Evolutionary conservation across 2,888 invertebrate species (phyloP).

Genomic region (Taphrorychus bicolor): DNA sequence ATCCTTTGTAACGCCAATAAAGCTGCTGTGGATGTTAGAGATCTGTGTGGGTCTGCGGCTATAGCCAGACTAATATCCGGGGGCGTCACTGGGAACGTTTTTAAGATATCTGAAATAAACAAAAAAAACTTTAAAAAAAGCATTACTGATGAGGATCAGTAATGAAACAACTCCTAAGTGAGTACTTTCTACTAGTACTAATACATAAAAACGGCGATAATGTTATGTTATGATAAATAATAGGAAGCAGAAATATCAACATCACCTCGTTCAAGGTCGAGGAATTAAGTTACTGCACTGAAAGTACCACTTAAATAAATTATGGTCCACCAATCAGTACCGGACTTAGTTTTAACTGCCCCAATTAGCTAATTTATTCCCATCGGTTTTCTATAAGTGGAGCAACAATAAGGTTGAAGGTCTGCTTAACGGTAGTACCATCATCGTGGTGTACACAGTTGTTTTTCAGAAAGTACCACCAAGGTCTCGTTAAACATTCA

Average conservation of each 20-base stretch:
- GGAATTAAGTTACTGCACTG: neutral
- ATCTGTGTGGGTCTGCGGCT: slow-evolving; percentile 48
- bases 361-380: neutral
- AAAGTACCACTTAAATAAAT: neutral
- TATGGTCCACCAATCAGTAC: neutral
- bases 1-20: slow-evolving; percentile 64
- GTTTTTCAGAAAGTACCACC: neutral
- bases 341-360: neutral
- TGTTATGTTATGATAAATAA: neutral
- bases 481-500: neutral
- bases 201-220: neutral
- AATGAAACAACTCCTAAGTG: neutral
- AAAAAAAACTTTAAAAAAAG: no score
- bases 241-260: neutral
- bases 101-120: slow-evolving; percentile 56
- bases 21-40: slow-evolving; percentile 60
- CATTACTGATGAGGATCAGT: no score
- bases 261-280: neutral
- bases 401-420: neutral
- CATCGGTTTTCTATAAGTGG: no score
- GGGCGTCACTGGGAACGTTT: slow-evolving; percentile 54
- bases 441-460: neutral
- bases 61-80: slow-evolving; percentile 47
- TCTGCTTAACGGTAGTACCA: neutral
- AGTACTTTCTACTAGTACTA: no score